Conservation (phyloP, 2,888 invertebrate genomes). For the Hydrotaea diabolus region DNA sequence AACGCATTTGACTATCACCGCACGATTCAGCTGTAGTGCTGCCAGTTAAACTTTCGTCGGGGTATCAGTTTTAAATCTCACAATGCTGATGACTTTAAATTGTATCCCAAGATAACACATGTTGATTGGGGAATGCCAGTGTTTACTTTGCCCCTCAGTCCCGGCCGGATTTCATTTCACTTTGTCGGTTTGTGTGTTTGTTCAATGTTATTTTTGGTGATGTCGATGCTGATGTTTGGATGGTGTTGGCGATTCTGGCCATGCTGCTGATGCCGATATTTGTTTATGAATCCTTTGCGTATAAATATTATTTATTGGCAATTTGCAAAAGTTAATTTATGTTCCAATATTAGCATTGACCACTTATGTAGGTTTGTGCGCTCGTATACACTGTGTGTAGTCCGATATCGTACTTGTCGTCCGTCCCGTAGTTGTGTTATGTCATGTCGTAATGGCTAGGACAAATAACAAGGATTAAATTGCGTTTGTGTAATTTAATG, state of each 20-base stretch:
- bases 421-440: background rate
- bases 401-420: no score
- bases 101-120: background rate
- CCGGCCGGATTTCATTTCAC: background rate
- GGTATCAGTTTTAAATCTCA: background rate
- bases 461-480: background rate
- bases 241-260: background rate
- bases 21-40: no score
- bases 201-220: background rate
- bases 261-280: background rate
- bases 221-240: background rate
- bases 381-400: background rate
- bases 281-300: constrained; percentile 9
- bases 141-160: background rate
- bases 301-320: constrained; percentile 30
- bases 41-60: background rate
- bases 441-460: background rate
- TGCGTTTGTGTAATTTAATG: background rate
- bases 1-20: background rate
- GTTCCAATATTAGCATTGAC: constrained; percentile 1
- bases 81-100: background rate
- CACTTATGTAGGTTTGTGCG: background rate
- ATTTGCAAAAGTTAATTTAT: constrained; percentile 31
- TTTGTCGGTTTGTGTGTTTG: background rate
- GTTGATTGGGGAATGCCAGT: background rate